phyloP scores from a whole-genome alignment of 2,797 vertebrate species.

The Pseudochromis fuscus region DNA sequence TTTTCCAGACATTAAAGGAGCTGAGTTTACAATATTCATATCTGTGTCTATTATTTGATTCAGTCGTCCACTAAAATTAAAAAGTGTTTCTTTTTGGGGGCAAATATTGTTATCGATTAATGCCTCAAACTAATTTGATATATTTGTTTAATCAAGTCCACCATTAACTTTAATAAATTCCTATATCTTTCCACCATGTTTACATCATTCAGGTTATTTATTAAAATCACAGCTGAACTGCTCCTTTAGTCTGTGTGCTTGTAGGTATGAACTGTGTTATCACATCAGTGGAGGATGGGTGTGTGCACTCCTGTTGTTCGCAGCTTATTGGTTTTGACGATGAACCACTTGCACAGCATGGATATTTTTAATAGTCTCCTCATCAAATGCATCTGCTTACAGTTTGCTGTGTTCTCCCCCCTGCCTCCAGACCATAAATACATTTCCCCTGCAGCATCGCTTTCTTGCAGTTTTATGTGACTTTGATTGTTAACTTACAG shows the following conservation, averaged over 20 bases:
- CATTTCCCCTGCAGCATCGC: slow-evolving; percentile 15
- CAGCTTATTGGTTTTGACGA: slow-evolving; percentile 41
- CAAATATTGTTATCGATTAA: too few relatives aligned
- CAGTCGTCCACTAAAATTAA: too few relatives aligned
- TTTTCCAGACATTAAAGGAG: too few relatives aligned
- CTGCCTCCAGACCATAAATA: slow-evolving; percentile 22
- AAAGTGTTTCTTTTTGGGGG: too few relatives aligned
- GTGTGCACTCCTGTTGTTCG: slow-evolving; percentile 7
- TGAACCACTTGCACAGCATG: slow-evolving; percentile 49
- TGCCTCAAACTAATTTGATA: too few relatives aligned
- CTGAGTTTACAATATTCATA: too few relatives aligned
- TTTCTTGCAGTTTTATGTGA: slow-evolving; percentile 31
- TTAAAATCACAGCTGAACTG: slow-evolving; percentile 6
- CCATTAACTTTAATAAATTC: too few relatives aligned
- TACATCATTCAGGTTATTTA: too few relatives aligned
- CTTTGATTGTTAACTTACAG: slow-evolving; percentile 43
- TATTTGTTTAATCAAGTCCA: too few relatives aligned
- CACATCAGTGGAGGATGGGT: slow-evolving; percentile 9
- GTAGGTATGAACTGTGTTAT: background rate
- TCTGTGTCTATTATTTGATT: too few relatives aligned
- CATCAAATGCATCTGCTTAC: slow-evolving; percentile 44
- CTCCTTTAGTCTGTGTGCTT: background rate
- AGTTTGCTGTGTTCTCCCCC: slow-evolving; percentile 1
- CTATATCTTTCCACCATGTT: too few relatives aligned
- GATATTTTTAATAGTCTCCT: slow-evolving; percentile 59